Conservation (phyloP, 37 sponge, comb jelly and placozoan genomes). For the Chondrilla cf. caribensis region DNA sequence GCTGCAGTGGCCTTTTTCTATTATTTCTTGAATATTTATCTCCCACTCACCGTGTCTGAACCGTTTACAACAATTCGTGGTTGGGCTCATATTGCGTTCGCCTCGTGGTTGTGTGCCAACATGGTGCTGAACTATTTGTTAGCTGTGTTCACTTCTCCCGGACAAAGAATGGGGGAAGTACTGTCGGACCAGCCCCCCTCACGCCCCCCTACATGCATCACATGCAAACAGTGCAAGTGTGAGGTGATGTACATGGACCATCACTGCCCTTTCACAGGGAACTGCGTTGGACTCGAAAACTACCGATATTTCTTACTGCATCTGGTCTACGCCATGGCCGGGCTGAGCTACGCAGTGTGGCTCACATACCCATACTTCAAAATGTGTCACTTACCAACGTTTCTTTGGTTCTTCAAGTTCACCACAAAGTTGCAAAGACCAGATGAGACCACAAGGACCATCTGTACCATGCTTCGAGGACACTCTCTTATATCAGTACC, state of each 20-base stretch:
- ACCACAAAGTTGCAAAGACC: not conserved
- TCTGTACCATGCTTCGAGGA: not conserved
- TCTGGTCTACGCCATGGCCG: constrained; percentile 46
- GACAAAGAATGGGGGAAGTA: not conserved
- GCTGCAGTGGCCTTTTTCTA: not conserved
- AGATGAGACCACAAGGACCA: not conserved
- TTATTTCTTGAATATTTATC: not conserved
- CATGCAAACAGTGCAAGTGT: constrained; percentile 35
- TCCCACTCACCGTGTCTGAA: constrained; percentile 11
- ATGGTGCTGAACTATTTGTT: constrained; percentile 36
- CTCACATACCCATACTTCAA: constrained; percentile 46
- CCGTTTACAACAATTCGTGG: constrained; percentile 28
- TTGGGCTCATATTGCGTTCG: constrained; percentile 41
- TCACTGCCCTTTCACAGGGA: constrained; percentile 72
- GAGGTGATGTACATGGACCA: constrained; percentile 51
- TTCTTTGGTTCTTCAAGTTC: constrained; percentile 11
- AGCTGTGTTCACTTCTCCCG: constrained; percentile 45
- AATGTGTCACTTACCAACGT: not conserved
- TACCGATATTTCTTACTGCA: constrained; percentile 43
- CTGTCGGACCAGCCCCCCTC: not conserved
- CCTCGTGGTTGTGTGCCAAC: constrained; percentile 59
- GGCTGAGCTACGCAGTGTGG: constrained; percentile 39
- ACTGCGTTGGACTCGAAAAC: constrained; percentile 57
- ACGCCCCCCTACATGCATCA: too few relatives aligned
- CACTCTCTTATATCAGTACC: not conserved